Evolutionary conservation across 2,888 invertebrate species (phyloP).

Genomic region (Schizaphis graminum): DNA sequence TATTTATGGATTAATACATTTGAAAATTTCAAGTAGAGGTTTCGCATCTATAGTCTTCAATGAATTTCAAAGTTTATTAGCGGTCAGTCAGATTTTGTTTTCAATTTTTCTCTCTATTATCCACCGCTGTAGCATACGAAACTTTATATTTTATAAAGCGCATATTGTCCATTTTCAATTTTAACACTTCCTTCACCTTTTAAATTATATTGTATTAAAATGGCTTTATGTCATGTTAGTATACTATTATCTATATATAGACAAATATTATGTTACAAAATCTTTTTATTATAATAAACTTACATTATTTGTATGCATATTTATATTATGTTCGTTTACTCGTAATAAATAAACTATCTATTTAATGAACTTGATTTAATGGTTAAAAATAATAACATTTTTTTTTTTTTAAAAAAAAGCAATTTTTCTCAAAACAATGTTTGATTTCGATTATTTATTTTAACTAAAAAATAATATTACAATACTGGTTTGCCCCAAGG

Average conservation of each 20-base stretch:
- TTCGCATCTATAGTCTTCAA: background rate
- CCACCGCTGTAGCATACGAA: background rate
- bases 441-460: background rate
- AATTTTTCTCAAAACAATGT: background rate
- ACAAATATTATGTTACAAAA: background rate
- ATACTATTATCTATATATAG: background rate
- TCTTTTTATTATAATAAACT: no score
- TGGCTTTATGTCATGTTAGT: background rate
- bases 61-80: background rate
- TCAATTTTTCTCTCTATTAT: background rate
- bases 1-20: background rate
- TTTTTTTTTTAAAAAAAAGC: background rate
- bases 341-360: background rate
- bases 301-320: no score
- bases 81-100: background rate
- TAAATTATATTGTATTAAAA: background rate
- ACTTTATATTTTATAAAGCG: background rate
- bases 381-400: background rate
- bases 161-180: background rate
- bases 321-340: background rate
- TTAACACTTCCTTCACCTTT: background rate
- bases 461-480: background rate
- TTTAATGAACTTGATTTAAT: background rate
- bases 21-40: background rate
- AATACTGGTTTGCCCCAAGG: background rate